These are phyloP conservation scores for Leptinotarsa defecta DNA, from an alignment of 1,140 invertebrate genomes.

Conservation along the genomic window DNA sequence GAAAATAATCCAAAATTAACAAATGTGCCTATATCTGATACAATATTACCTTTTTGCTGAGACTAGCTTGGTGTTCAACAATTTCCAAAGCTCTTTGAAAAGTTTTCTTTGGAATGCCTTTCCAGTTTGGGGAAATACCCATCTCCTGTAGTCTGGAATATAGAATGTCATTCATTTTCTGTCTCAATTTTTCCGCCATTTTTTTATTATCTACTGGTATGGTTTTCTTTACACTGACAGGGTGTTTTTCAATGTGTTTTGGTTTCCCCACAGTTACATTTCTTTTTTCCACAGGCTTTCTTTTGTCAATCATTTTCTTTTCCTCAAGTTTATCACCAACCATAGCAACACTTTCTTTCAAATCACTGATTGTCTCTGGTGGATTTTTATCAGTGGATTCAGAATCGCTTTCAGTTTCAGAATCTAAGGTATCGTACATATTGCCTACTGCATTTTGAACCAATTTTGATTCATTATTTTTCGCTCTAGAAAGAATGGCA, in stretches of 20 bases:
- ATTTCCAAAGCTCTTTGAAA: conserved; percentile 48
- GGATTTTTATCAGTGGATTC: conserved; percentile 10
- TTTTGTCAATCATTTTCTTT: background rate
- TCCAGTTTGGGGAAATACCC: conserved; percentile 50
- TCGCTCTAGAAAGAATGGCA: background rate
- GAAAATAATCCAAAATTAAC: conserved; percentile 27
- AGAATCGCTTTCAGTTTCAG: conserved; percentile 11
- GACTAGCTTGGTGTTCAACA: conserved; percentile 47
- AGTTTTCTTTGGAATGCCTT: conserved; percentile 46
- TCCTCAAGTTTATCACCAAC: background rate
- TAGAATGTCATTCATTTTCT: conserved; percentile 44
- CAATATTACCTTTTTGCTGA: conserved; percentile 46
- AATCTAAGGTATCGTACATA: conserved; percentile 4
- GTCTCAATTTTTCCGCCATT: conserved; percentile 32
- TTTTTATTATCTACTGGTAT: conserved; percentile 25
- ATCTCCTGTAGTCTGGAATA: conserved; percentile 43
- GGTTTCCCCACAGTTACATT: too few relatives aligned
- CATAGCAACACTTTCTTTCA: background rate
- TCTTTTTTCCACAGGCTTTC: background rate
- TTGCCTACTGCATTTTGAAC: conserved; percentile 16
- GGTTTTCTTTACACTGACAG: background rate
- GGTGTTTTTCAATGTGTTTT: background rate
- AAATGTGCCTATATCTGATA: background rate
- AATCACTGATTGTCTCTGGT: background rate
- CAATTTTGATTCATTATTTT: conserved; percentile 23